Percentiles rank a stretch among this genome's conserved stretches.
phyloP scores from a whole-genome alignment of 2,888 invertebrate genomes.

The Netelia inedita region DNA sequence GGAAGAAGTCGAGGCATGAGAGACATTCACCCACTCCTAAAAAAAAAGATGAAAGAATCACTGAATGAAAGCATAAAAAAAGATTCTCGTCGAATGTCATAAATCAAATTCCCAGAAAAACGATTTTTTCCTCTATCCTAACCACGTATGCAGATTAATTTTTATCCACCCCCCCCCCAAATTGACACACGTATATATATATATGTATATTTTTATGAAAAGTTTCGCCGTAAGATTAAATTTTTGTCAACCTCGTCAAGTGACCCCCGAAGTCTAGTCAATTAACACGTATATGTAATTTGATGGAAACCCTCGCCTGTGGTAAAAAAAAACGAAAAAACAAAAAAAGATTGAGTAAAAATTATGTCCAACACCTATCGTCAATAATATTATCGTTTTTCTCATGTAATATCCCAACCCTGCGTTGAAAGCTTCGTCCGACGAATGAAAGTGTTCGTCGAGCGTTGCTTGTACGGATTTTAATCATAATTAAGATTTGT shows the following conservation, averaged over 20 bases:
- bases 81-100: slow-evolving; percentile 31
- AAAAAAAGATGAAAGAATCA: slow-evolving; percentile 40
- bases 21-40: slow-evolving; percentile 57
- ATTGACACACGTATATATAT: slow-evolving; percentile 29
- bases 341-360: slow-evolving; percentile 9
- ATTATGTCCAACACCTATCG: slow-evolving; percentile 44
- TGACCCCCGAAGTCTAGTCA: slow-evolving; percentile 36
- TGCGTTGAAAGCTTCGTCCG: slow-evolving; percentile 12
- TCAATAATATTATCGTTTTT: slow-evolving; percentile 54
- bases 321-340: slow-evolving; percentile 21
- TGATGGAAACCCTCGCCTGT: slow-evolving; percentile 46
- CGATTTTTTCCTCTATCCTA: slow-evolving; percentile 43
- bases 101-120: slow-evolving; percentile 32
- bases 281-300: slow-evolving; percentile 50
- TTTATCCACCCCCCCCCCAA: slow-evolving; percentile 25
- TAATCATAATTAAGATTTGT: slow-evolving; percentile 60
- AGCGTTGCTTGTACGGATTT: slow-evolving; percentile 20
- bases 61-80: slow-evolving; percentile 46
- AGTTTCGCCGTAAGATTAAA: slow-evolving; percentile 32
- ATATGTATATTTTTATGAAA: slow-evolving; percentile 51
- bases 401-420: slow-evolving; percentile 31
- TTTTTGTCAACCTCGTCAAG: slow-evolving; percentile 29
- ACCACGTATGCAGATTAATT: slow-evolving; percentile 44
- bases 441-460: not conserved
- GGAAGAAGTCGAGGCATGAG: slow-evolving; percentile 93